phyloP scores from a whole-genome alignment of 2,797 vertebrate genomes.

The Pyrocephalus nanus region DNA sequence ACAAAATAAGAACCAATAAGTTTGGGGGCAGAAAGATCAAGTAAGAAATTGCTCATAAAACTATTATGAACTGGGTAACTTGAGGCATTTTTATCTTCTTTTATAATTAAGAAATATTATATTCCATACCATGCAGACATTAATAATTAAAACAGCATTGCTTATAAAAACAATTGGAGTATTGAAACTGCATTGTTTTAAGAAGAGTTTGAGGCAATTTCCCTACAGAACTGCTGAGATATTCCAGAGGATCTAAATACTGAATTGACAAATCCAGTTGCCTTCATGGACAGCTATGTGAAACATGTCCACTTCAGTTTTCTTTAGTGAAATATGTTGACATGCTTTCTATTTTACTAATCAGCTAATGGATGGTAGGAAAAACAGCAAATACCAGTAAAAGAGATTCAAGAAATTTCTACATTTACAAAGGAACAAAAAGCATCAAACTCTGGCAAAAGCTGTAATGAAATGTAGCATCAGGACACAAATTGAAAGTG shows the following conservation, averaged over 20 bases:
- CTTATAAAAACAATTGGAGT: neutral
- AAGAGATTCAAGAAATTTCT: neutral
- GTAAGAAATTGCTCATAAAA: neutral
- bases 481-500: neutral
- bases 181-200: neutral
- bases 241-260: neutral
- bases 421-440: neutral
- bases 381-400: neutral
- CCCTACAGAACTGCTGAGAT: neutral
- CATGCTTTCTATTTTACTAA: conserved; percentile 11
- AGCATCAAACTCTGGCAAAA: neutral
- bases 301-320: neutral
- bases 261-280: neutral
- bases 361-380: neutral
- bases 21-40: neutral
- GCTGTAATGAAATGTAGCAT: neutral
- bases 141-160: neutral
- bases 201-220: neutral
- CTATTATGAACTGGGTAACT: neutral
- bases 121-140: neutral
- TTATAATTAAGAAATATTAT: neutral
- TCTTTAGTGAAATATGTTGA: neutral
- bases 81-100: neutral
- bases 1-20: neutral
- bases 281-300: neutral